A percentile compares a stretch with the other conserved stretches of the same genome.
phyloP scores from a whole-genome alignment of 2,113 vertebrate genomes.

The Menura novaehollandiae region DNA sequence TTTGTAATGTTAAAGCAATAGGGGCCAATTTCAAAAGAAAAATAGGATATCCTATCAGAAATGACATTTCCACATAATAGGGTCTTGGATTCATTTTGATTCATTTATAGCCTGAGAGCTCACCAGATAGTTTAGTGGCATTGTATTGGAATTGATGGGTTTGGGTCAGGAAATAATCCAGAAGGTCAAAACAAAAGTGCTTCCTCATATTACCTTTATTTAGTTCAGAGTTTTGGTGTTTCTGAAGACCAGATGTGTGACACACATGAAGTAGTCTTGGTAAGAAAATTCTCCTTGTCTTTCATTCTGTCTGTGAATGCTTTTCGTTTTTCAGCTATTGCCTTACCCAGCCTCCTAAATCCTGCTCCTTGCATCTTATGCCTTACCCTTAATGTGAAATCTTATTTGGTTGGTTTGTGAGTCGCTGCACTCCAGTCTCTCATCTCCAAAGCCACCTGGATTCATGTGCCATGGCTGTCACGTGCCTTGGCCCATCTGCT shows the following conservation, averaged over 20 bases:
- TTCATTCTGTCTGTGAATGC: not conserved
- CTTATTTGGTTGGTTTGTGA: not conserved
- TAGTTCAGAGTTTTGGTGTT: not conserved
- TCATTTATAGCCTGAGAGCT: constrained; percentile 39
- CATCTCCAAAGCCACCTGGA: constrained; percentile 1
- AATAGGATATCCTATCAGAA: constrained; percentile 23
- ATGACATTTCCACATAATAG: constrained; percentile 39
- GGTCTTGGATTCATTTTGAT: constrained; percentile 44
- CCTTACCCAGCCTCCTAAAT: not conserved
- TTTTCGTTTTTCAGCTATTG: not conserved
- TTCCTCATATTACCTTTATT: not conserved
- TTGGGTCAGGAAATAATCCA: constrained; percentile 45
- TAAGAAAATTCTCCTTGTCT: not conserved
- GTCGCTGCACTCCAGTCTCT: not conserved
- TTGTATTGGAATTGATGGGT: constrained; percentile 8
- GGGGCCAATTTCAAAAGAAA: constrained; percentile 43
- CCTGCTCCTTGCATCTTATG: not conserved
- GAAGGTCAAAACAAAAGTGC: constrained; percentile 6
- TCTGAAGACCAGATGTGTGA: not conserved
- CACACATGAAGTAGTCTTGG: not conserved
- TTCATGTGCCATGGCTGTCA: not conserved
- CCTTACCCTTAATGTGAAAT: not conserved
- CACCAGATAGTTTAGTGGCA: not conserved
- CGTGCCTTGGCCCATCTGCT: not conserved
- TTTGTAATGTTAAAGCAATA: constrained; percentile 27